Evolutionary conservation across 2,888 invertebrate species (phyloP), one percentile per base, ranked within the genome.

Genomic region (Nemurella pictetii): DNA sequence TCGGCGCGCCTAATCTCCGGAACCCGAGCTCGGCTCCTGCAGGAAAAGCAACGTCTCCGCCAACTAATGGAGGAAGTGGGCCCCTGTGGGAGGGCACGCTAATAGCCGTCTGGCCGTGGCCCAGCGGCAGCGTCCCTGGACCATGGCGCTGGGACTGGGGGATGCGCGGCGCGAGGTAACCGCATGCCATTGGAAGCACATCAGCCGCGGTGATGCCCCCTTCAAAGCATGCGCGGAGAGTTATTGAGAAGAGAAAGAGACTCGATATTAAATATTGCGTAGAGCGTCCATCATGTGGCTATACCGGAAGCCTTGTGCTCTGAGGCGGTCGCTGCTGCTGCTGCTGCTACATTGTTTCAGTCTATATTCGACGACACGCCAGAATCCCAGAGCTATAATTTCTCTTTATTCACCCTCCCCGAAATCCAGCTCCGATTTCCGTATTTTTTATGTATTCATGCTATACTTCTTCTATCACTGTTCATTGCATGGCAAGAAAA

Each of bases 1-100:
- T 78, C 78, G 78, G 29, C 55, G 55, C 55, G 55, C 55, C 55
- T 78, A 78, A 78, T 78, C 78, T 78, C 78, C 78, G 78, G 78
- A 78, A 78, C 78, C 30, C 20, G 78, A n/a, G 29, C 78, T 78
- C 78, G 4, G 28, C 7, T 15, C 75, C n/a, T 26, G 28, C 75
- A 27, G 28, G 28, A 75, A 28, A 75, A 75, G 27, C 28, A 75
- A 30, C 78, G 78, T 29, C 78, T 30, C 28, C 78, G 26, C 5
- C 5, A 20, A 20, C 78, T 78, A 78, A 78, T 78, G 78, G 75
- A 75, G 75, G 75, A 75, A 75, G 75, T 75, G 28, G 75, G 28
- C 27, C 26, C 75, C 28, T 28, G 27, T 9, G 75, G 75, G 75
- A 75, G 75, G 75, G 28, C 55, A 55, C 55, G 55, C 55, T 55